Evolutionary conservation across 2,888 invertebrate species (phyloP).

Genomic region (Halictus quadricinctus): DNA sequence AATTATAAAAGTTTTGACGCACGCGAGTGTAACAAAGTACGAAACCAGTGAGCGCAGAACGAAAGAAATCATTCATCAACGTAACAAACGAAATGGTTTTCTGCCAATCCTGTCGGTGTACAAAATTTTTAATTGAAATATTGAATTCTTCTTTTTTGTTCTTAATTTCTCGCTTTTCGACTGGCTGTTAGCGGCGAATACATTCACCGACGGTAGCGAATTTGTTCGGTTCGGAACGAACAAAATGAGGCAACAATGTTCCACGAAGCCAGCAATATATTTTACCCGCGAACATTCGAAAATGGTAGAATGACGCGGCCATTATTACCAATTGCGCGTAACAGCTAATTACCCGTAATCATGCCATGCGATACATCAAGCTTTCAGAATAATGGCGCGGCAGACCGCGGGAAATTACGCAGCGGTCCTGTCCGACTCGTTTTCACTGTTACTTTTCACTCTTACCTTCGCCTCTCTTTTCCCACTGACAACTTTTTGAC

Average conservation of each 20-base stretch:
- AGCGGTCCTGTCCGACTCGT: constrained; percentile 33
- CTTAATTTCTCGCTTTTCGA: background rate
- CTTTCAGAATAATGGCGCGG: constrained; percentile 71
- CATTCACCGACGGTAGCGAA: background rate
- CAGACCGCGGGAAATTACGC: constrained; percentile 60
- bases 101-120: background rate
- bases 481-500: constrained; percentile 52
- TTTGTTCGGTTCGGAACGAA: background rate
- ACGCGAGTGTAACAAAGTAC: background rate
- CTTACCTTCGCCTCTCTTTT: constrained; percentile 29
- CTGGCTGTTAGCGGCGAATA: background rate
- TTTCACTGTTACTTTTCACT: constrained; percentile 49
- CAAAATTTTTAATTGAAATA: background rate
- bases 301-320: constrained; percentile 46
- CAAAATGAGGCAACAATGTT: background rate
- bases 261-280: constrained; percentile 22
- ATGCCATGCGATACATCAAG: constrained; percentile 72
- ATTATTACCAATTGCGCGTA: constrained; percentile 75
- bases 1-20: background rate
- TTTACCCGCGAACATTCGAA: constrained; percentile 33
- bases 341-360: constrained; percentile 75
- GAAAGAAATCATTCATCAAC: background rate
- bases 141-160: background rate
- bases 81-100: background rate
- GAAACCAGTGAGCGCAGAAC: background rate